Base-by-base conservation (phyloP, 2,888 invertebrate species). In the Operophtera brumata region DNA sequence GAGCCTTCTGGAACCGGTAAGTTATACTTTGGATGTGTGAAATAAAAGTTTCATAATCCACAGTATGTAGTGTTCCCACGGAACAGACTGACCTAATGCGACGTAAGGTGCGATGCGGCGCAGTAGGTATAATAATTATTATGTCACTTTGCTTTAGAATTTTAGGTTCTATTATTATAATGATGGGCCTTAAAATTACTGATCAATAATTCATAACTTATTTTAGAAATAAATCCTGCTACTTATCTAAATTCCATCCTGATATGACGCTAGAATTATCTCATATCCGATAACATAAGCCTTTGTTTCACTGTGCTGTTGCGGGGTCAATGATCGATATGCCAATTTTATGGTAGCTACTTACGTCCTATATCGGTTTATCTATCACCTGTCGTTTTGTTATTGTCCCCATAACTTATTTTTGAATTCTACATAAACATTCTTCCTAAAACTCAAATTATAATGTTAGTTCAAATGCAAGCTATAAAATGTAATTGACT, bases 1-100 rank as follows among this genome's bases (percentile, higher is more conserved):
- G 89, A 94, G 94, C 76, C 91, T 93, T 54, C 80, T 94, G 65
- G 92, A 94, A 83, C 89, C 94, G 86, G 95, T 95, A 79, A 94
- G 93, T 42, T 14, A 2, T 43, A 11, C 14, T 50, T 7, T 30
- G n/a, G n/a, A n/a, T n/a, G n/a, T n/a, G n/a, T n/a, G 9, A 30
- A 30, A 6, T 30, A 8, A 30, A 6, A 7, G 7, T 9, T 30
- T 30, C 20, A 28, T 26, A 26, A 4, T 28, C 28, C 2, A 8
- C 28, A 20, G 20, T 4, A 2, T 20, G 2, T 20, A 20, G 20
- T 20, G 20, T n/a, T n/a, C n/a, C n/a, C n/a, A n/a, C n/a, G n/a
- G n/a, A 4, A 20, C 4, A 3, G 20, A 20, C 20, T 20, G 20
- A 20, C 20, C 20, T n/a, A n/a, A n/a, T n/a, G n/a, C n/a, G n/a